Evolutionary conservation across 2,888 invertebrate genomes (phyloP).

Genomic region (Drosophila greeni): DNA sequence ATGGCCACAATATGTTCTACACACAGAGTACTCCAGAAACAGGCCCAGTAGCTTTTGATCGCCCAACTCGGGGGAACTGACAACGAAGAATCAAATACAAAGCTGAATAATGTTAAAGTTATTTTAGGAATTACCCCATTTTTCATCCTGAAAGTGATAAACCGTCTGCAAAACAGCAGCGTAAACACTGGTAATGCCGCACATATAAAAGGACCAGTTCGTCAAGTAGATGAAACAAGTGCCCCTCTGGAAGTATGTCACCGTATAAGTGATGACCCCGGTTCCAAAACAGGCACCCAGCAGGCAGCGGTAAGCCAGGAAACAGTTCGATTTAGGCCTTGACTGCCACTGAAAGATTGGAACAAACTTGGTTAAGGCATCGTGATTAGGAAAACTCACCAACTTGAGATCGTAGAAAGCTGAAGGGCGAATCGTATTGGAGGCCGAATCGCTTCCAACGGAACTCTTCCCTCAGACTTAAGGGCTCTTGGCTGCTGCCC

Average conservation of each 20-base stretch:
- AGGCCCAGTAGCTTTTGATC: conserved; percentile 43
- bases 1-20: not conserved
- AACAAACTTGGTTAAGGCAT: too few relatives aligned
- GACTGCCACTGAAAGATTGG: conserved; percentile 49
- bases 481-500: conserved; percentile 34
- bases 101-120: not conserved
- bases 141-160: conserved; percentile 13
- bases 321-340: conserved; percentile 17
- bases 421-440: conserved; percentile 23
- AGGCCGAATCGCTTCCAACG: conserved; percentile 3
- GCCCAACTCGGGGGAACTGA: not conserved
- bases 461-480: conserved; percentile 35
- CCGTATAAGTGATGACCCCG: not conserved
- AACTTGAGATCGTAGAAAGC: conserved; percentile 57
- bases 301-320: conserved; percentile 50
- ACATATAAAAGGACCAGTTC: conserved; percentile 45
- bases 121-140: conserved; percentile 32
- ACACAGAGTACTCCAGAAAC: conserved; percentile 42
- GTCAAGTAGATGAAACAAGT: conserved; percentile 47
- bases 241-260: conserved; percentile 5
- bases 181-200: conserved; percentile 21
- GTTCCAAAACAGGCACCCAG: conserved; percentile 35
- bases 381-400: not conserved
- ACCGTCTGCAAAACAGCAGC: conserved; percentile 38
- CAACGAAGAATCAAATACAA: not conserved